Base-by-base conservation (phyloP, 1,140 invertebrate species). In the Saccostrea glomerata region DNA sequence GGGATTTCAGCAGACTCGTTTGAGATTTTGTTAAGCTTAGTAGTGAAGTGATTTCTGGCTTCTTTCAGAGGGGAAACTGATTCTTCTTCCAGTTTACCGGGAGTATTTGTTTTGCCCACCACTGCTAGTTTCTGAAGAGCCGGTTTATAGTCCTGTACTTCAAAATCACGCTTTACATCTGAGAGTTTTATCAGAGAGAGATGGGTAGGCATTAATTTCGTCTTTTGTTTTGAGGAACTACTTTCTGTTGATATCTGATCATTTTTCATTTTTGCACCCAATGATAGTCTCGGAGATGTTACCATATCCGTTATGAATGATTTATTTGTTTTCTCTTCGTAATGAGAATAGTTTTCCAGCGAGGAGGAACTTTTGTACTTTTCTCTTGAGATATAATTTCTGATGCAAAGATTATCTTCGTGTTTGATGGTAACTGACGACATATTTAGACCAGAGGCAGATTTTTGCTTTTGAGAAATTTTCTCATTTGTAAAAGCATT, bases 41-140 rank as follows among this genome's bases (percentile, higher is more conserved):
- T 20, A 54, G 47, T 77, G 13, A 77, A 77, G 5, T 36, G 70
- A 36, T 40, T 40, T 55, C 82, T 84, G 47, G 82, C 70, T 77
- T 77, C 70, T 77, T 30, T 30, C 23, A 77, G 15, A 30, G 70
- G 11, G 30, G 70, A 77, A 4, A 30, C 23, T 13, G 11, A 6
- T 4, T n/a, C 20, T 84, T 55, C 54, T 4, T 84, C 82, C 54
- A 40, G 9, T 23, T 55, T 54, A 36, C 30, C 30, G 0, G 30
- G 30, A 36, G 30, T 36, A 0, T 17, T 55, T 54, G 40, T 84
- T 20, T 15, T n/a, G n/a, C 40, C 82, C 20, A 84, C 17, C 1
- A 82, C 77, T 12, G 30, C 25, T 30, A 82, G 30, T 30, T 17
- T 82, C 77, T 82, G 30, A 36, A 84, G 23, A 54, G 82, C 82